Percentiles rank a stretch among this genome's conserved stretches.
These are phyloP conservation scores for Henricia sp. DNA, from an alignment of 53 echinoderm and acorn worm genomes.

Conservation along the genomic window DNA sequence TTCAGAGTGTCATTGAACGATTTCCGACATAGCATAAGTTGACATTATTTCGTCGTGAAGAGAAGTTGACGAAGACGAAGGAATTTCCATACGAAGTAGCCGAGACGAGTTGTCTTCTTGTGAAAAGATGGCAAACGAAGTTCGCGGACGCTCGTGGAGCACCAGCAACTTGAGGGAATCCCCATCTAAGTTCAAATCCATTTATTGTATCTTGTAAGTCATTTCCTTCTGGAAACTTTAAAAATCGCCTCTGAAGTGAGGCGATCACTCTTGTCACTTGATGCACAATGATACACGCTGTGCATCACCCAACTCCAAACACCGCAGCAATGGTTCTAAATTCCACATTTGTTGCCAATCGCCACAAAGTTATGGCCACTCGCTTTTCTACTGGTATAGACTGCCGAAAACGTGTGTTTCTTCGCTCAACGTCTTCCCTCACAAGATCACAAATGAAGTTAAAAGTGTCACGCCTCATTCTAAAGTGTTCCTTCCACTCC, in stretches of 20 bases:
- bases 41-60: too few species aligned
- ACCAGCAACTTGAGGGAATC: constrained; percentile 56
- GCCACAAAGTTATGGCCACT: constrained; percentile 70
- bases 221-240: too few species aligned
- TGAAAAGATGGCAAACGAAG: constrained; percentile 46
- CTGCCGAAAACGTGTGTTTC: constrained; percentile 26
- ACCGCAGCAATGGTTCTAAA: constrained; percentile 71
- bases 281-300: constrained; percentile 65
- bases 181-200: constrained; percentile 42
- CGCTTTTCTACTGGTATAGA: constrained; percentile 50
- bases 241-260: not conserved
- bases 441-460: constrained; percentile 37
- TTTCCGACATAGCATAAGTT: too few species aligned
- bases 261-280: constrained; percentile 59
- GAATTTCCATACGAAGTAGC: too few species aligned
- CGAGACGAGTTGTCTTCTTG: constrained; percentile 7
- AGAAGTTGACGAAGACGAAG: too few species aligned
- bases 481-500: constrained; percentile 58
- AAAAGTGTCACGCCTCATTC: constrained; percentile 62
- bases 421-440: too few species aligned
- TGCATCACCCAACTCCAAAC: constrained; percentile 69
- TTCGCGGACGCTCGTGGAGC: constrained; percentile 49
- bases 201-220: too few species aligned
- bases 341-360: constrained; percentile 75
- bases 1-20: too few species aligned